Percentiles rank a stretch among this genome's conserved stretches.
Conservation (phyloP, 2,113 vertebrate species). For the Asarcornis scutulata region DNA sequence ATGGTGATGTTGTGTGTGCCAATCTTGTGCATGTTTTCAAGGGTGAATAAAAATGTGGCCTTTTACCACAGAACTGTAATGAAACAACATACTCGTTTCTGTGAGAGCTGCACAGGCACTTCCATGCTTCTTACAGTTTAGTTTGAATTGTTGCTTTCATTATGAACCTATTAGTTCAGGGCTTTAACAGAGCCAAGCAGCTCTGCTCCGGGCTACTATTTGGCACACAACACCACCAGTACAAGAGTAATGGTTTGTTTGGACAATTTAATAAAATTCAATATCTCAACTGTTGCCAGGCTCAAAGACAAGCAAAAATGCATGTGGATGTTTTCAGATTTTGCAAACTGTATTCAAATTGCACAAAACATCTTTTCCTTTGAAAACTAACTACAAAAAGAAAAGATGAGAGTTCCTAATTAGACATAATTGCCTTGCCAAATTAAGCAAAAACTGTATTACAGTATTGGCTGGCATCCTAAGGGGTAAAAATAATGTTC, state of each 20-base stretch:
- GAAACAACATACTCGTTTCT: not conserved
- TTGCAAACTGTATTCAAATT: not conserved
- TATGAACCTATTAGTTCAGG: not conserved
- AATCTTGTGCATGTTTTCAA: rapidly evolving
- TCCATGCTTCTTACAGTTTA: not conserved
- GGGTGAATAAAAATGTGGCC: not conserved
- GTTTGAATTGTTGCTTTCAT: conserved; percentile 24
- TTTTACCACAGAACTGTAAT: not conserved
- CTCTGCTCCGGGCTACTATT: not conserved
- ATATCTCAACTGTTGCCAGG: not conserved
- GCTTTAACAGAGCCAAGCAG: not conserved
- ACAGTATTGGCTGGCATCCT: not conserved
- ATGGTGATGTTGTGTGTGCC: rapidly evolving
- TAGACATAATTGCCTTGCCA: not conserved
- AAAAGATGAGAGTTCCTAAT: not conserved
- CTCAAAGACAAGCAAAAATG: not conserved
- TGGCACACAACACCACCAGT: not conserved
- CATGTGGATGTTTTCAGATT: not conserved
- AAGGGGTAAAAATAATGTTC: not conserved
- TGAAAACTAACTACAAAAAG: not conserved
- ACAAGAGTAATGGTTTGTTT: not conserved
- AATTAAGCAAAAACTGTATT: not conserved
- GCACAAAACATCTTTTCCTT: not conserved
- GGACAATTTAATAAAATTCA: conserved; percentile 7
- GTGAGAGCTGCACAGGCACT: not conserved